These are phyloP conservation scores for Asobara japonica DNA, from an alignment of 1,140 invertebrate genomes.

Conservation along the genomic window DNA sequence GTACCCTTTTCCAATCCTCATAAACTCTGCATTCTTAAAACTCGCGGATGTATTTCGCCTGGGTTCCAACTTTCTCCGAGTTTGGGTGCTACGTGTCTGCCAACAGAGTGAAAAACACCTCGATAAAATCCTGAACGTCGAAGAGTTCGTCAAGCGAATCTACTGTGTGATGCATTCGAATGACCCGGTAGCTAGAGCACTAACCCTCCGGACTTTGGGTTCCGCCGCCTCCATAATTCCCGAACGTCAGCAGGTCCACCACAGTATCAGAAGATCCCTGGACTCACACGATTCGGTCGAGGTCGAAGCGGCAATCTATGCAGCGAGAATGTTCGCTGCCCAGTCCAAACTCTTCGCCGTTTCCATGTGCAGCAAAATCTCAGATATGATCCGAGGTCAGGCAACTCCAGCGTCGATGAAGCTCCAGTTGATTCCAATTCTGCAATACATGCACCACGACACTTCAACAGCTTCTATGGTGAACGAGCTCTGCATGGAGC, in stretches of 20 bases:
- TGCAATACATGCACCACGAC: conserved; percentile 96
- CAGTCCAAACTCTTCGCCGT: conserved; percentile 95
- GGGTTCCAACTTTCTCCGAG: conserved; percentile 90
- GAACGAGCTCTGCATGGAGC: conserved; percentile 79
- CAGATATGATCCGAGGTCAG: conserved; percentile 93
- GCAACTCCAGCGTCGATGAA: conserved; percentile 93
- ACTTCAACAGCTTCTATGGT: conserved; percentile 84
- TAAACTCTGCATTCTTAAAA: conserved; percentile 96
- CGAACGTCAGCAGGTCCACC: conserved; percentile 94
- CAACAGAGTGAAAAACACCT: conserved; percentile 96
- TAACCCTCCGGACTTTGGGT: conserved; percentile 90
- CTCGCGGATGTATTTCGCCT: conserved; percentile 93
- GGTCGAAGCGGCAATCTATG: conserved; percentile 95
- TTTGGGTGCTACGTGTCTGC: conserved; percentile 93
- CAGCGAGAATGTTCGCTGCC: conserved; percentile 90
- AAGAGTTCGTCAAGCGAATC: conserved; percentile 94
- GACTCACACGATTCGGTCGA: conserved; percentile 96
- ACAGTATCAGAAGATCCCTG: conserved; percentile 89
- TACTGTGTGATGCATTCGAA: conserved; percentile 97
- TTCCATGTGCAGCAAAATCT: conserved; percentile 94
- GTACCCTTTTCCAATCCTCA: conserved; percentile 97
- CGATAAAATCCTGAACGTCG: conserved; percentile 96
- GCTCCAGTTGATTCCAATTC: conserved; percentile 87
- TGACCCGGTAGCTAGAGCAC: conserved; percentile 91
- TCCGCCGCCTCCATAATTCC: conserved; percentile 93